A percentile compares a stretch with the other conserved stretches of the same genome.
Conservation (phyloP, 1,140 invertebrate genomes). For the Drosophila tsacasi region DNA sequence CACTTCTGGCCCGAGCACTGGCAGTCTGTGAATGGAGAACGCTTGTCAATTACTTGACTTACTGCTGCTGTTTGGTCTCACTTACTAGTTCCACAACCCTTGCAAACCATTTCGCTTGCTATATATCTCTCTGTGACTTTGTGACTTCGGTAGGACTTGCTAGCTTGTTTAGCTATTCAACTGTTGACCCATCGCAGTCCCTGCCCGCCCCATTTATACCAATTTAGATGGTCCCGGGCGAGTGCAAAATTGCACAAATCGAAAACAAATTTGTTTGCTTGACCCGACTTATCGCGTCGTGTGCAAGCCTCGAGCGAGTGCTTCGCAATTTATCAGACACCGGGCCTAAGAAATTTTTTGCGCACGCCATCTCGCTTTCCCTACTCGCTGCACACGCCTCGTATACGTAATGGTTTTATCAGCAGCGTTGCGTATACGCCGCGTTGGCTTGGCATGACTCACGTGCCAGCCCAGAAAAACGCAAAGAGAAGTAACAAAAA, state of each 20-base stretch:
- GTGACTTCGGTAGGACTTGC: slow-evolving; percentile 29
- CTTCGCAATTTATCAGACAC: slow-evolving; percentile 38
- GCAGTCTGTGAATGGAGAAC: slow-evolving; percentile 44
- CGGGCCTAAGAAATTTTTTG: slow-evolving; percentile 48
- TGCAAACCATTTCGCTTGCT: slow-evolving; percentile 56
- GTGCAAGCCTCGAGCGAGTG: slow-evolving; percentile 38
- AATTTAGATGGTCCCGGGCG: slow-evolving; percentile 12
- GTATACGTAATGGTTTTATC: slow-evolving; percentile 11
- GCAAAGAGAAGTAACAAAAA: background rate
- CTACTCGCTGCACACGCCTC: slow-evolving; percentile 48
- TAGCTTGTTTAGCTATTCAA: slow-evolving; percentile 29
- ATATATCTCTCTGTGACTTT: slow-evolving; percentile 8
- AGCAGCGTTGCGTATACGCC: slow-evolving; percentile 30
- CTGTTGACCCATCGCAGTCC: slow-evolving; percentile 35
- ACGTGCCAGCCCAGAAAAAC: slow-evolving; percentile 23
- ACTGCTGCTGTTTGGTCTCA: slow-evolving; percentile 6
- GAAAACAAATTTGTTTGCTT: slow-evolving; percentile 33
- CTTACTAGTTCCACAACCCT: slow-evolving; percentile 67
- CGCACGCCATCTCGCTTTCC: slow-evolving; percentile 38
- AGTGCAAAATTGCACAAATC: slow-evolving; percentile 59
- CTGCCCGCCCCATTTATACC: slow-evolving; percentile 31
- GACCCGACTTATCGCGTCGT: slow-evolving; percentile 57
- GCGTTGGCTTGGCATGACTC: slow-evolving; percentile 6
- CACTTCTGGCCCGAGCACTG: slow-evolving; percentile 59
- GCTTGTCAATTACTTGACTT: slow-evolving; percentile 22